phyloP scores from a whole-genome alignment of 1,140 invertebrate genomes.

The Asobara japonica region DNA sequence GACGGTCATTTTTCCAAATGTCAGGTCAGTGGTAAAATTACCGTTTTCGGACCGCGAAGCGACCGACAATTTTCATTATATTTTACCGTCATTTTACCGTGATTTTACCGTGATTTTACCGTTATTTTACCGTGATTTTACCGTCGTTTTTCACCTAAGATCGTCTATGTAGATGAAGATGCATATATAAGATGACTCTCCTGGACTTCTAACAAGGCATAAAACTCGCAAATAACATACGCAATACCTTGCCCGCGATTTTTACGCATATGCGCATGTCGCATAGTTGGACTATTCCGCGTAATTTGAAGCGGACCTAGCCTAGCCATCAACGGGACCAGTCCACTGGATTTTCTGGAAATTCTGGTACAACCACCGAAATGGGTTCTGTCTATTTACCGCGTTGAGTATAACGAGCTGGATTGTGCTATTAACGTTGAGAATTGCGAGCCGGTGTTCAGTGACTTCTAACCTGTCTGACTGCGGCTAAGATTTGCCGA shows the following conservation, averaged over 20 bases:
- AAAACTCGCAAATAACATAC: no score
- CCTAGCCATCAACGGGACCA: not conserved
- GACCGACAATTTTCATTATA: no score
- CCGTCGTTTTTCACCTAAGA: no score
- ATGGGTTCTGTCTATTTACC: conserved; percentile 3
- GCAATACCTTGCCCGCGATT: conserved; percentile 6
- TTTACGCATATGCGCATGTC: not conserved
- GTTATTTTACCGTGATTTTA: no score
- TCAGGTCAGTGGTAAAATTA: no score
- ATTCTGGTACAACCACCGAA: not conserved
- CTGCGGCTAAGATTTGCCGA: not conserved
- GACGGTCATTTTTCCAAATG: no score
- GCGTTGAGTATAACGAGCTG: not conserved
- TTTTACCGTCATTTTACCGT: no score
- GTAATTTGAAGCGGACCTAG: not conserved
- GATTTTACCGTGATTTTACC: no score
- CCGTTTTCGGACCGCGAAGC: no score
- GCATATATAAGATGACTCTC: no score
- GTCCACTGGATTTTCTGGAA: conserved; percentile 26
- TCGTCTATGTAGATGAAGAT: no score
- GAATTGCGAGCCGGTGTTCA: not conserved
- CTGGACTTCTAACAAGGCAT: no score
- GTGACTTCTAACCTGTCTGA: not conserved
- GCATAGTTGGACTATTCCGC: conserved; percentile 1
- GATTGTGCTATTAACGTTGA: not conserved